Base-by-base conservation (phyloP, 2,113 vertebrate genomes). In the Pogona vitticeps region DNA sequence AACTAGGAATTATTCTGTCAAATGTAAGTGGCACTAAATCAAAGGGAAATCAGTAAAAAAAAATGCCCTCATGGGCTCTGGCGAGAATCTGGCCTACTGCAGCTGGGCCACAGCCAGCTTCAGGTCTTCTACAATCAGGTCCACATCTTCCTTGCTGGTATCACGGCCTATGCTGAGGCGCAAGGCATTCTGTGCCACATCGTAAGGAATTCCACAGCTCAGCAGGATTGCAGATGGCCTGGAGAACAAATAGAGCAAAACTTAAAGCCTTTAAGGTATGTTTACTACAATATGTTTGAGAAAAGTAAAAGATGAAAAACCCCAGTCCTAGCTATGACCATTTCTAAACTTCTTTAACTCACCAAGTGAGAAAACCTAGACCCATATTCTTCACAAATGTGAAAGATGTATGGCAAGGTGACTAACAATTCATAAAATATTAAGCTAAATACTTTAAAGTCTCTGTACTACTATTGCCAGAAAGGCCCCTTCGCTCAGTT, bases 151-250 rank as follows among this genome's bases (percentile, higher is more conserved):
- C 72, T 75, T 94, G 4, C 96, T 97, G 21, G 98, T 99, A 76
- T 92, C 85, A 8, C 98, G 96, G 17, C 99, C 98, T 88, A 99
- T 96, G 0, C 98, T 99, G 88, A 99, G 94, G 86, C 99, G 96
- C 84, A 99, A 36, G 0, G 98, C 98, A 0, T 98, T 99, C 70
- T 90, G 95, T 0, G 99, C 99, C 93, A 98, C 96, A 0, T 97
- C 94, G 0, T 88, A 76, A 0, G 97, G 94, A 79, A 99, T 76
- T 9, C 98, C 98, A 0, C 97, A 98, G 95, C 94, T 97, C 89
- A 99, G 97, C 70, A 99, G 97, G 92, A 99, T 96, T 0, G 96
- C 96, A 1, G 98, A 99, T 0, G 98, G 98, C 94, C 99, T 99
- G 96, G 7, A 78, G 80, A 72, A 21, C 36, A 46, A 14, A 58